Evolutionary conservation across 2,113 vertebrate species (phyloP).

Genomic region (Scopus umbretta): DNA sequence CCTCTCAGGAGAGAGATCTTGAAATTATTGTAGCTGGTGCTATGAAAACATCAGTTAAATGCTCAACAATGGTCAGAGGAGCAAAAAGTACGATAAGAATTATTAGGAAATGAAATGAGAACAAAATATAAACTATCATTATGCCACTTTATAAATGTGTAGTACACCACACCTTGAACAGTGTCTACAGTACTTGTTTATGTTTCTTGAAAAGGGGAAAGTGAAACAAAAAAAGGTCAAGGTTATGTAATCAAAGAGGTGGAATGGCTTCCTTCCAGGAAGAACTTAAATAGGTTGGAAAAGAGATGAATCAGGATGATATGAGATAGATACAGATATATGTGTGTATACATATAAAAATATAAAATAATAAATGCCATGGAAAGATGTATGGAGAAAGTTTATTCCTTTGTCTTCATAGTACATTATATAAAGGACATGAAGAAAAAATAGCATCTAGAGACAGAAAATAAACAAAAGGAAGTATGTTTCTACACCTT

Average conservation of each 20-base stretch:
- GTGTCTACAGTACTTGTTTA: neutral
- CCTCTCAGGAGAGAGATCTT: slow-evolving; percentile 39
- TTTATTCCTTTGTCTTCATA: neutral
- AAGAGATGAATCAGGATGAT: neutral
- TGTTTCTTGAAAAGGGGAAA: neutral
- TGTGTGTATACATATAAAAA: neutral
- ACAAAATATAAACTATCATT: neutral
- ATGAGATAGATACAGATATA: neutral
- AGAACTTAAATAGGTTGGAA: neutral
- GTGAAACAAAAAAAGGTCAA: neutral
- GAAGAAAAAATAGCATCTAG: neutral
- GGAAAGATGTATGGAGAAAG: neutral
- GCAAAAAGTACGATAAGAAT: neutral
- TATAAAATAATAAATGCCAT: neutral
- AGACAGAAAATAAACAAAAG: neutral
- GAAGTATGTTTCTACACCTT: neutral
- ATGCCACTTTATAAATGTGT: neutral
- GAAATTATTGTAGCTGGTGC: neutral
- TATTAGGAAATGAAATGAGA: neutral
- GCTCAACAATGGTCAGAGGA: neutral
- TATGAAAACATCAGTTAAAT: slow-evolving; percentile 10
- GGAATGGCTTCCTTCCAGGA: neutral
- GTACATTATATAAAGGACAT: neutral
- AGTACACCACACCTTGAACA: neutral
- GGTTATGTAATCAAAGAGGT: neutral